Base-by-base conservation (phyloP, 1,140 invertebrate genomes). In the Sweltsa coloradensis region DNA sequence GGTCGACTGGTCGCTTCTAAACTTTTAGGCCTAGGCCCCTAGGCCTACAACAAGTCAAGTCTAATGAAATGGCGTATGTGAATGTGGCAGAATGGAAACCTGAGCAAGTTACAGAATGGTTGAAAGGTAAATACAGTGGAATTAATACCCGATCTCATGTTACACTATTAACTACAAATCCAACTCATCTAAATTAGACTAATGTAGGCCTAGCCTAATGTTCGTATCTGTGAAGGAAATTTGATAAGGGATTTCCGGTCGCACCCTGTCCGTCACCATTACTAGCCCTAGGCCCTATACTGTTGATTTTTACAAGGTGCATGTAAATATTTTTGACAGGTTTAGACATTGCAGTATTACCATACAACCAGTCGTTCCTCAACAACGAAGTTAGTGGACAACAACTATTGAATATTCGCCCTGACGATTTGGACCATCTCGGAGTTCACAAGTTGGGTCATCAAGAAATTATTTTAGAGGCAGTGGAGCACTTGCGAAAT, bases 81-180 rank as follows among this genome's bases (percentile, higher is more conserved):
- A 90, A 91, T 69, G 83, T 93, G 53, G 83, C 79, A 50, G 87
- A 91, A 70, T 95, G 90, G 90, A 83, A 83, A 53, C 80, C 86
- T n/a, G 85, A 90, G 58, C 86, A 93, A 75, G 89, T 93, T 46
- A 87, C 81, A 51, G 88, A 92, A 61, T 95, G 90, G 90, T 67
- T 93, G 49, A 83, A 85, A 81, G 90, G 89, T 83, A 70, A n/a
- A n/a, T n/a, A n/a, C n/a, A n/a, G n/a, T n/a, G n/a, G n/a, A n/a
- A n/a, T n/a, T n/a, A n/a, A n/a, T n/a, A n/a, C n/a, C n/a, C n/a
- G n/a, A n/a, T n/a, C n/a, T n/a, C n/a, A n/a, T n/a, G n/a, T n/a
- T n/a, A n/a, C n/a, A n/a, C n/a, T n/a, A n/a, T n/a, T n/a, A n/a
- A n/a, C n/a, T n/a, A n/a, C n/a, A n/a, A n/a, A n/a, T n/a, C n/a